phyloP scores from a whole-genome alignment of 2,113 vertebrate genomes.

The Apeltes quadracus region DNA sequence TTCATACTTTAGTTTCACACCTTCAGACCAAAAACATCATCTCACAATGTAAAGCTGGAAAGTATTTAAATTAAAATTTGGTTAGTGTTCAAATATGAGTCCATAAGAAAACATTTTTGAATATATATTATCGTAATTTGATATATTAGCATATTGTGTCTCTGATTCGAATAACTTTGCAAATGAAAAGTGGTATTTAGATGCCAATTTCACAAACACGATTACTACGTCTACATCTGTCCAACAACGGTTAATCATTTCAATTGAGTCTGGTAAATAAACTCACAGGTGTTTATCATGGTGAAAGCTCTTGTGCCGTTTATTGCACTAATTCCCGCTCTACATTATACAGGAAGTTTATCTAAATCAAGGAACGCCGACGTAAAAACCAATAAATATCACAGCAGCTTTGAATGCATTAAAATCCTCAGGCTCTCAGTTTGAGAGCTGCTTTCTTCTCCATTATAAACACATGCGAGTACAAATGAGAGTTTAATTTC shows the following conservation, averaged over 20 bases:
- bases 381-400: conserved; percentile 15
- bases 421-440: background rate
- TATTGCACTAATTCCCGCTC: background rate
- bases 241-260: background rate
- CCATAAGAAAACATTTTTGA: background rate
- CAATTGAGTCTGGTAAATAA: background rate
- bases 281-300: background rate
- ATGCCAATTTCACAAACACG: background rate
- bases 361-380: background rate
- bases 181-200: background rate
- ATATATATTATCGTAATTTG: background rate
- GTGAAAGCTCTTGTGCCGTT: background rate
- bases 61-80: background rate
- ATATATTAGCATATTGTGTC: background rate
- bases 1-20: background rate
- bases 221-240: background rate
- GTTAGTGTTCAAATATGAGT: background rate
- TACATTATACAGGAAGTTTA: background rate
- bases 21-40: background rate
- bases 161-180: background rate
- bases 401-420: background rate
- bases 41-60: background rate
- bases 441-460: background rate
- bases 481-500: background rate
- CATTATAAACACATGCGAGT: background rate